These are phyloP conservation scores for Tauraco hartlaubi DNA, from an alignment of 2,797 vertebrate genomes.

Conservation along the genomic window DNA sequence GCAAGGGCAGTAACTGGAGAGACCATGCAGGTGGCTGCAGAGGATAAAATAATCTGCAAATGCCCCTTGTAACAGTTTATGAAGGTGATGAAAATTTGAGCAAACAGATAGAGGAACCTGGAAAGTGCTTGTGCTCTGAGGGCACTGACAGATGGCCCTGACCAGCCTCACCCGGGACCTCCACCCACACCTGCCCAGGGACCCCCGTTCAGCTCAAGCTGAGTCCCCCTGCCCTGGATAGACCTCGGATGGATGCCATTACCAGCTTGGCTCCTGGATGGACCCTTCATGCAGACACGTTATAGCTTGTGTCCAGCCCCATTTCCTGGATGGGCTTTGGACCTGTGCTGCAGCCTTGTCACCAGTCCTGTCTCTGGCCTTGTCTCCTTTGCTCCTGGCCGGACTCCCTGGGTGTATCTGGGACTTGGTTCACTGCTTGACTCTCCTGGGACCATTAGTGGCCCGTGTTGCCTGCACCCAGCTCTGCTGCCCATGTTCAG, in stretches of 20 bases:
- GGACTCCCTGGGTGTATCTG: neutral
- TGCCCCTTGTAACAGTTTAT: neutral
- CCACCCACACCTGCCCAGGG: neutral
- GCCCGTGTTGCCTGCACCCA: fast-evolving
- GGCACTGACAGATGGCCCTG: neutral
- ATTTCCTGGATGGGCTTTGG: neutral
- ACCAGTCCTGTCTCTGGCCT: neutral
- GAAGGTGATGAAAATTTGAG: neutral
- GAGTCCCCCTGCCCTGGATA: neutral
- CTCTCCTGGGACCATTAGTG: neutral
- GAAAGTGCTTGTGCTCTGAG: neutral
- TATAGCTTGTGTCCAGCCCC: no score
- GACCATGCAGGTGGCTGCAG: neutral
- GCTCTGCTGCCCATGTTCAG: neutral
- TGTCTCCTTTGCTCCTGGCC: neutral
- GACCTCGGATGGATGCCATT: fast-evolving
- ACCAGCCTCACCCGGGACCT: neutral
- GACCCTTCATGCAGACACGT: fast-evolving
- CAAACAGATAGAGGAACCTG: neutral
- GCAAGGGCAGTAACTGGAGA: neutral
- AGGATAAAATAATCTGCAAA: neutral
- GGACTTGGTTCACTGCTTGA: neutral
- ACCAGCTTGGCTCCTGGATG: neutral
- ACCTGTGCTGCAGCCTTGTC: neutral
- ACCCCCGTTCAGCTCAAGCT: neutral